Base-by-base conservation (phyloP, 2,113 vertebrate genomes). In the Trachemys scripta region DNA sequence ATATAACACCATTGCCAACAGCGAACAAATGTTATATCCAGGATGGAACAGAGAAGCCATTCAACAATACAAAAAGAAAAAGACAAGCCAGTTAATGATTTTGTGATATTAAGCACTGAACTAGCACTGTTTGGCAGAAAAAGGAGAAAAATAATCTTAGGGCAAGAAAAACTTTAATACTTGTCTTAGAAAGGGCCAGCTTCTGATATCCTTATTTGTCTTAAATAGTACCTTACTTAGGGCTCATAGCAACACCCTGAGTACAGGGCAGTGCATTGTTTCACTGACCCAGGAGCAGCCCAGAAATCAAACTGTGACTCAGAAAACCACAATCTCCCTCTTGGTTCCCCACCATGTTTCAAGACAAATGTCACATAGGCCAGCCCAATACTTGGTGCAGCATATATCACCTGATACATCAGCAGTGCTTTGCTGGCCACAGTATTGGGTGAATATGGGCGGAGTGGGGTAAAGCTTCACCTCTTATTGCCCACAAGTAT, bases 1-100 rank as follows among this genome's bases (percentile, higher is more conserved):
- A 89, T 29, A 85, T 22, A 59, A 82, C 38, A 83, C 35, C 50
- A 45, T 75, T 72, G 31, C 69, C 53, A 94, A 82, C 45, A 85
- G 78, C 75, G 87, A 85, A 51, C 84, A 35, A 35, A 62, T 31
- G 56, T 93, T 84, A 88, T 31, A 95, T 38, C 35, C 69, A 80
- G 42, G 13, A 12, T 82, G 45, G 45, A 90, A 57, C 62, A 92
- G 69, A 38, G 90, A 35, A 69, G 85, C 31, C 65, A 57, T 90
- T 20, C 12, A 95, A 35, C 27, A 51, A 91, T 27, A 49, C 4
- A 89, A 22, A 96, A 69, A 95, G 49, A 84, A 27, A 97, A 89
- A 78, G 29, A 62, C 85, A 94, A 94, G 5, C 16, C 31, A 89
- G 35, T 76, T 92, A 93, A 82, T 50, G n/a, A 62, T 53, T 1